These are phyloP conservation scores for Tholera decimalis DNA, from an alignment of 2,888 invertebrate species.

Conservation along the genomic window DNA sequence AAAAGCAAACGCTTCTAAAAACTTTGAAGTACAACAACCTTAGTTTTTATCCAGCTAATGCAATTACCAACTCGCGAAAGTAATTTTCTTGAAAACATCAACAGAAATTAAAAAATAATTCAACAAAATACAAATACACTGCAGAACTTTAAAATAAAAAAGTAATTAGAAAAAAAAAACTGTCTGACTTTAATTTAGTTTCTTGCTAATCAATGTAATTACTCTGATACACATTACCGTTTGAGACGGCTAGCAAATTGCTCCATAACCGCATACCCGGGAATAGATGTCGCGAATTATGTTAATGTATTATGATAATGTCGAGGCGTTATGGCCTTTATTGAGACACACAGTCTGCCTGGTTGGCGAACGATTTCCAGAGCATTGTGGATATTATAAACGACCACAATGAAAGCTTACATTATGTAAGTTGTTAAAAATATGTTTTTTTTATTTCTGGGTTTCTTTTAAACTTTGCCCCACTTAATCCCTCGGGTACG, in stretches of 20 bases:
- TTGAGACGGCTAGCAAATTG: constrained; percentile 72
- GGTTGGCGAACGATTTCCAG: constrained; percentile 21
- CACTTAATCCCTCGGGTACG: too few species aligned
- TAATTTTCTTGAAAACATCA: constrained; percentile 28
- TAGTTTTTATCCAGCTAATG: background rate
- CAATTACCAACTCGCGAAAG: background rate
- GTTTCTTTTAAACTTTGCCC: too few species aligned
- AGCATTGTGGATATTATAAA: too few species aligned
- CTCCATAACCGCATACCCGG: constrained; percentile 67
- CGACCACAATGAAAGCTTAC: too few species aligned
- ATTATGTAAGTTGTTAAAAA: too few species aligned
- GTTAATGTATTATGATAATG: constrained; percentile 84
- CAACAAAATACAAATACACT: constrained; percentile 27
- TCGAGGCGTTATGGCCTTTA: constrained; percentile 70
- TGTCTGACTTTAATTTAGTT: constrained; percentile 47
- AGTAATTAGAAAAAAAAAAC: constrained; percentile 10
- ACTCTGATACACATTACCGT: constrained; percentile 70
- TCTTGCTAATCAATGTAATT: constrained; percentile 71
- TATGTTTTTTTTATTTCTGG: too few species aligned
- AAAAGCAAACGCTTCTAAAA: too few species aligned
- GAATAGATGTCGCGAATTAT: constrained; percentile 80
- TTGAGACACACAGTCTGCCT: constrained; percentile 64
- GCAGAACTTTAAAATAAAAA: constrained; percentile 14
- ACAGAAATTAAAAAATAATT: constrained; percentile 29
- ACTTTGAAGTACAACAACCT: constrained; percentile 16